Evolutionary conservation across 2,113 vertebrate species (phyloP).

Genomic region (Clarias macrocephalus): DNA sequence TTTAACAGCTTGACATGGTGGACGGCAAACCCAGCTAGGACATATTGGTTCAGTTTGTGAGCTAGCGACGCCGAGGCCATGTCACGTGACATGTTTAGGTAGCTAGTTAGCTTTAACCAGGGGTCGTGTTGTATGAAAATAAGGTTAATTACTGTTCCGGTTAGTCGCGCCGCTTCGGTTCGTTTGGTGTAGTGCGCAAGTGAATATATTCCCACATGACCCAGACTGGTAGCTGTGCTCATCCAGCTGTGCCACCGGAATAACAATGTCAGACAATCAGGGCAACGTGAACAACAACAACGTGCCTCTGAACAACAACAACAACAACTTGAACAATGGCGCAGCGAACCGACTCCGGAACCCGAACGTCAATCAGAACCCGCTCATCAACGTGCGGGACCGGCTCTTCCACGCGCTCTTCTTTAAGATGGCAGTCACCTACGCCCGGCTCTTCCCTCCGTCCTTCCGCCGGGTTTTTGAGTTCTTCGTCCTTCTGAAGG

Average conservation of each 20-base stretch:
- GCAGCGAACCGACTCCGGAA: conserved; percentile 81
- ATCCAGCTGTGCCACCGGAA: conserved; percentile 26
- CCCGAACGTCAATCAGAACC: conserved; percentile 94
- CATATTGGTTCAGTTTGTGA: neutral
- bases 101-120: neutral
- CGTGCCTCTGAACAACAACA: conserved; percentile 76
- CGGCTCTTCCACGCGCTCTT: conserved; percentile 96
- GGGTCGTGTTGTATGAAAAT: neutral
- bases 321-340: conserved; percentile 79
- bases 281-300: conserved; percentile 75
- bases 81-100: neutral
- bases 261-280: conserved; percentile 87
- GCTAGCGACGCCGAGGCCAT: neutral
- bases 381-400: conserved; percentile 94
- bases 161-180: neutral
- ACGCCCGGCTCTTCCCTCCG: conserved; percentile 92
- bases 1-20: neutral
- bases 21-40: neutral
- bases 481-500: conserved; percentile 96
- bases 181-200: neutral
- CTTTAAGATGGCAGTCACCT: conserved; percentile 99
- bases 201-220: conserved; percentile 23
- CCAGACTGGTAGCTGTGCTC: neutral
- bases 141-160: neutral
- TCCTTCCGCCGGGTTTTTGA: conserved; percentile 94